Base-by-base conservation (phyloP, 2,888 invertebrate genomes). In the Andrena bicolor region DNA sequence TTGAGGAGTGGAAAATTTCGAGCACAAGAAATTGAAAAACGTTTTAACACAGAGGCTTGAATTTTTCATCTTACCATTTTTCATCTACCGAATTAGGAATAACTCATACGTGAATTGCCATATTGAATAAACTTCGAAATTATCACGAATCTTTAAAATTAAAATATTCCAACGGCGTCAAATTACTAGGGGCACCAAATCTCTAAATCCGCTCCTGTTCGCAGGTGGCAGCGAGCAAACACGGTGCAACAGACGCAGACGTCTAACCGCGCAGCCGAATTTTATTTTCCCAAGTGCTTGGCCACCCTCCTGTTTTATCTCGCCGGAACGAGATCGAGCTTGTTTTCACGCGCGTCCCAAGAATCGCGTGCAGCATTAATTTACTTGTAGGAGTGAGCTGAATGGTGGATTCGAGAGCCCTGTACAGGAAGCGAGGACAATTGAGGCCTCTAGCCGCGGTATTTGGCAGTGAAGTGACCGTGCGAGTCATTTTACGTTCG, bases 241-340 rank as follows among this genome's bases (percentile, higher is more conserved):
- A 73, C 13, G 10, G 26, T 5, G 49, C 20, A 64, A 75, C 82
- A 73, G 65, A 73, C 68, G 30, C 53, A 10, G 56, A 53, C 63
- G 35, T 65, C 32, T 8, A 63, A 65, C 49, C 49, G 41, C 30
- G 69, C 48, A 41, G 56, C 58, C 66, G 77, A 51, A 56, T 74
- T 74, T 86, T 86, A 85, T 86, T 86, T 86, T 86, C 26, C 48
- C 80, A 78, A 84, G 60, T 76, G 65, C 41, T 41, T 41, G 64
- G 64, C 32, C 41, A 8, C 41, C 58, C 48, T 48, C 26, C 56
- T 30, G 56, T 65, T 41, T 76, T 76, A 73, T 58, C 72, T 51
- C 28, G 69, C n/a, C 60, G 23, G 8, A 23, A 8, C 20, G 32
- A 20, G 68, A 35, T 63, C 71, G 53, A 32, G 41, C 75, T 49